Percentiles rank a stretch among this genome's conserved stretches.
Conservation (phyloP, 1,140 invertebrate genomes). For the Bombus pyrosoma region DNA sequence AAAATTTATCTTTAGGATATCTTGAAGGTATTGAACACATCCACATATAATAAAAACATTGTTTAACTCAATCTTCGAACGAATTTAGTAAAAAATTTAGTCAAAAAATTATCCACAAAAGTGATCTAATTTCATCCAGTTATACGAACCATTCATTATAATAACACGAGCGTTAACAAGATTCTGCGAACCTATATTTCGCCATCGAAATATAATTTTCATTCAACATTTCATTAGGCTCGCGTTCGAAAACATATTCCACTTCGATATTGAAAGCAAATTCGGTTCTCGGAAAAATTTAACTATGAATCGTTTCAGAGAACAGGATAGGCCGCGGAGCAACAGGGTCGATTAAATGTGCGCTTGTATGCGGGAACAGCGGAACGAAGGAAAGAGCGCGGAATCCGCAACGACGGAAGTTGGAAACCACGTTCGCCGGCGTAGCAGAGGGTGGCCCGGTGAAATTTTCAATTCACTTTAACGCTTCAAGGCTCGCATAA, state of each 20-base stretch:
- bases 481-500: conserved; percentile 38
- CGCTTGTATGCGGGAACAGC: neutral
- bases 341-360: conserved; percentile 3
- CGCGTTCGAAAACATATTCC: no score
- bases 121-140: no score
- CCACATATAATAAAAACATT: no score
- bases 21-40: no score
- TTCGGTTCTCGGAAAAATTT: neutral
- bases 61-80: no score
- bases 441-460: neutral
- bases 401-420: conserved; percentile 24
- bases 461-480: conserved; percentile 53
- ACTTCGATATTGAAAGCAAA: neutral
- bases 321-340: neutral
- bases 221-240: no score
- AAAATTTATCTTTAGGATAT: no score
- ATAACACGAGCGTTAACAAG: no score
- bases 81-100: no score
- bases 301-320: neutral
- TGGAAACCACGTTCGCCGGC: conserved; percentile 19
- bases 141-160: no score
- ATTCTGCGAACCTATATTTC: no score
- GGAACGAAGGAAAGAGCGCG: conserved; percentile 4
- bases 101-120: no score
- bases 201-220: neutral